phyloP scores from a whole-genome alignment of 30 jellyfish, hydroid and myxozoan species.

The Phacellophora camtschatica region DNA sequence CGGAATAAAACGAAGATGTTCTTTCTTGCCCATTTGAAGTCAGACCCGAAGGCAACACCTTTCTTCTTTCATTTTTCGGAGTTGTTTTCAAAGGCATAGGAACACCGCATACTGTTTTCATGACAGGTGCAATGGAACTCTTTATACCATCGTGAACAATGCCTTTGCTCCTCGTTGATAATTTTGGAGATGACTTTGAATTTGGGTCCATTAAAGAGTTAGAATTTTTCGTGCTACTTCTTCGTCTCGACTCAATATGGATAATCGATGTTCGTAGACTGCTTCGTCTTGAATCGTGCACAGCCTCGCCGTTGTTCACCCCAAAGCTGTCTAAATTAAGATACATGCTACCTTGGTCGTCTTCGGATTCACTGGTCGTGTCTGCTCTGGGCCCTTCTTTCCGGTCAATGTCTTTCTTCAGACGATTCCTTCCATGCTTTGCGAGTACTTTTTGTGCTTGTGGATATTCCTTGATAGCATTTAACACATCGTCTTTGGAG shows the following conservation, averaged over 20 bases:
- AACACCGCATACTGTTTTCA: constrained; percentile 22
- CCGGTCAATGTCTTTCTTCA: constrained; percentile 60
- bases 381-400: constrained; percentile 74
- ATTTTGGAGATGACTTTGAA: not conserved
- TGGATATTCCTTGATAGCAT: constrained; percentile 87
- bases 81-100: constrained; percentile 19
- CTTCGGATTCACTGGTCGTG: constrained; percentile 65
- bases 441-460: constrained; percentile 85
- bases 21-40: too few relatives aligned
- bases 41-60: too few relatives aligned
- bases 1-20: constrained; percentile 16
- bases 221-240: too few relatives aligned
- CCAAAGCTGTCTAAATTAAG: constrained; percentile 4
- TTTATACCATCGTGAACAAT: constrained; percentile 28
- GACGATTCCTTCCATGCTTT: constrained; percentile 80
- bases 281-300: constrained; percentile 28
- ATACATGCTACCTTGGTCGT: constrained; percentile 30
- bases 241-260: too few relatives aligned
- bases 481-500: constrained; percentile 83
- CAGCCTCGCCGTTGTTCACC: not conserved
- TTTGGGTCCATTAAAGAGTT: not conserved
- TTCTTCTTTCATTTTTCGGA: not conserved
- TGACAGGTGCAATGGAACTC: constrained; percentile 27
- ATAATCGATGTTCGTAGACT: constrained; percentile 20
- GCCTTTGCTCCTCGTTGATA: not conserved